Evolutionary conservation across 92 coral and sea anemone genomes (phyloP).

Genomic region (Phenganax marumi): DNA sequence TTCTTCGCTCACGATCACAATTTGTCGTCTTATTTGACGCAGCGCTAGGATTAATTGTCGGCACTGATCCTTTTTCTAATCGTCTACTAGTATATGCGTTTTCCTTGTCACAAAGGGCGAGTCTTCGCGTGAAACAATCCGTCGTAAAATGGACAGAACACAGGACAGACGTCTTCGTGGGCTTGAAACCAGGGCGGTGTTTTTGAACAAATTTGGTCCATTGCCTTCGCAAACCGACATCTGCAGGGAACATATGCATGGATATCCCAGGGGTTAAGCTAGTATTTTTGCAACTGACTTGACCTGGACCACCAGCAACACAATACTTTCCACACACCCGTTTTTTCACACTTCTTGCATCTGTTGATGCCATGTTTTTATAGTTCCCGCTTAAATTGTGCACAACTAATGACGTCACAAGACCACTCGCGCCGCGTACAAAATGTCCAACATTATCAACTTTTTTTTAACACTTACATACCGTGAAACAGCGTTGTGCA

Average conservation of each 20-base stretch:
- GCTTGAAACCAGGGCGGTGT: constrained; percentile 1
- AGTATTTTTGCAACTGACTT: neutral
- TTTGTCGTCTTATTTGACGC: no score
- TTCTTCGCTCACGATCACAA: no score
- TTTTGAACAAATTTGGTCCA: constrained; percentile 4
- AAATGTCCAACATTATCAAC: neutral
- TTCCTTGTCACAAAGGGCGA: neutral
- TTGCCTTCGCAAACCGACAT: neutral
- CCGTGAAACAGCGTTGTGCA: neutral
- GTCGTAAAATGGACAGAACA: constrained; percentile 30
- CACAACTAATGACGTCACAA: constrained; percentile 7
- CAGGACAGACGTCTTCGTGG: constrained; percentile 20
- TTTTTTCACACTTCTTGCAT: neutral
- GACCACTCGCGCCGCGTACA: neutral
- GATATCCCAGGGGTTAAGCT: neutral
- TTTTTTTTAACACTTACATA: neutral
- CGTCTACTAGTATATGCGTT: neutral
- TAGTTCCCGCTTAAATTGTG: neutral
- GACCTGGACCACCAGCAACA: neutral
- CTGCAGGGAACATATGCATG: constrained; percentile 28
- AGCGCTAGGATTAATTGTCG: neutral
- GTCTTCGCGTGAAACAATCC: constrained; percentile 11
- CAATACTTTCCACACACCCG: constrained; percentile 1
- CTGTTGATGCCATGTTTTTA: neutral
- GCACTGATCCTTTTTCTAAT: constrained; percentile 15